These are phyloP conservation scores for Anguilla japonica DNA, from an alignment of 2,113 vertebrate species.

Conservation along the genomic window DNA sequence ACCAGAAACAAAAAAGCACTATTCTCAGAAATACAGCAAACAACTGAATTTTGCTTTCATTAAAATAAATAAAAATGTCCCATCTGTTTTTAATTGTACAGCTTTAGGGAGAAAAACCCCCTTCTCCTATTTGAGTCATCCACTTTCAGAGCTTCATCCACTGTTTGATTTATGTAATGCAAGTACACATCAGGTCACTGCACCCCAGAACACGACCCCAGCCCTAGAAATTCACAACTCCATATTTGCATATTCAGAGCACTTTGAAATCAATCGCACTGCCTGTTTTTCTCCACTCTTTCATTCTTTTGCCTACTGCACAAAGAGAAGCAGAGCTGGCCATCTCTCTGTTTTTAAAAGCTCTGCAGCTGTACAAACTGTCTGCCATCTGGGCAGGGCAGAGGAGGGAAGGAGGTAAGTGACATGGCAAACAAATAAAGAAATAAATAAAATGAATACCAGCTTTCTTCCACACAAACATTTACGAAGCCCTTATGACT, in stretches of 20 bases:
- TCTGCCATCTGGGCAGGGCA: not conserved
- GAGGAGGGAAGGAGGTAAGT: not conserved
- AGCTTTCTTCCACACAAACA: not conserved
- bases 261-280: not conserved
- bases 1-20: not conserved
- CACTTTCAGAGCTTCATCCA: not conserved
- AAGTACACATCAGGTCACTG: not conserved
- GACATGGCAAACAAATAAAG: not conserved
- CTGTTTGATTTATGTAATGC: not conserved
- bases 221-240: not conserved
- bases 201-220: not conserved
- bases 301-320: not conserved
- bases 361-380: not conserved
- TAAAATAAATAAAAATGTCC: not conserved
- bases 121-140: not conserved
- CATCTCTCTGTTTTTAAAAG: conserved; percentile 9
- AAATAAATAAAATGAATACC: not conserved
- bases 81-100: conserved; percentile 28
- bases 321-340: not conserved
- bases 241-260: not conserved
- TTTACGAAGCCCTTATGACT: not conserved
- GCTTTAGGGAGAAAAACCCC: not conserved
- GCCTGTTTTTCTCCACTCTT: not conserved
- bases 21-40: not conserved
- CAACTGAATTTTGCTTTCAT: not conserved